Evolutionary conservation across 30 jellyfish, hydroid and myxozoan species (phyloP).

Genomic region (Aurelia coerulea): DNA sequence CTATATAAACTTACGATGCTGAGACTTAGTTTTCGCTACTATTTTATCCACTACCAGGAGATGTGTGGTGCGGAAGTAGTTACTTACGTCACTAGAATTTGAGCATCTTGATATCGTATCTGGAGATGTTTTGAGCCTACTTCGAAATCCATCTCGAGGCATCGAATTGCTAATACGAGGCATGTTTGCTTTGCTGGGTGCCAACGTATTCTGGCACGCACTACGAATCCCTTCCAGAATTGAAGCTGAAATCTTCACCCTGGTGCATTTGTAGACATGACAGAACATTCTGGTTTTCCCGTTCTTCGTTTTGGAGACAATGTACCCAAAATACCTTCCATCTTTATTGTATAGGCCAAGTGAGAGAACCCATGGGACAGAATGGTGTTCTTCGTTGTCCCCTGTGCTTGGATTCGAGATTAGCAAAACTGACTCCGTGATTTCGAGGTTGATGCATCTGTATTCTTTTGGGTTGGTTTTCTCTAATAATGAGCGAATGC

Average conservation of each 20-base stretch:
- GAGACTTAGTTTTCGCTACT: no score
- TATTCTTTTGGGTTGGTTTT: slow-evolving; percentile 80
- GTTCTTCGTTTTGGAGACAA: slow-evolving; percentile 57
- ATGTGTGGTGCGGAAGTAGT: no score
- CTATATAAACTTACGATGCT: no score
- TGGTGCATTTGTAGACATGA: slow-evolving; percentile 76
- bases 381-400: slow-evolving; percentile 70
- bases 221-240: slow-evolving; percentile 78
- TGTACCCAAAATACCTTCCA: slow-evolving; percentile 87
- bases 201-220: slow-evolving; percentile 79
- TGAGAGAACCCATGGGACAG: slow-evolving; percentile 84
- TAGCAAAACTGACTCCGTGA: slow-evolving; percentile 41
- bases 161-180: slow-evolving; percentile 64
- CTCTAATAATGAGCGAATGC: slow-evolving; percentile 72
- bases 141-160: slow-evolving; percentile 60
- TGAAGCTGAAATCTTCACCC: slow-evolving; percentile 50
- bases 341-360: slow-evolving; percentile 85
- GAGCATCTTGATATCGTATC: slow-evolving; percentile 67
- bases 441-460: slow-evolving; percentile 57
- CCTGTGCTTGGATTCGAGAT: slow-evolving; percentile 40
- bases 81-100: slow-evolving; percentile 65
- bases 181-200: slow-evolving; percentile 32
- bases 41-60: no score
- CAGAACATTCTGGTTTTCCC: slow-evolving; percentile 81
- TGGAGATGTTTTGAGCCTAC: slow-evolving; percentile 35